Evolutionary conservation across 2,797 vertebrate species (phyloP).

Genomic region (Takifugu ocellatus): DNA sequence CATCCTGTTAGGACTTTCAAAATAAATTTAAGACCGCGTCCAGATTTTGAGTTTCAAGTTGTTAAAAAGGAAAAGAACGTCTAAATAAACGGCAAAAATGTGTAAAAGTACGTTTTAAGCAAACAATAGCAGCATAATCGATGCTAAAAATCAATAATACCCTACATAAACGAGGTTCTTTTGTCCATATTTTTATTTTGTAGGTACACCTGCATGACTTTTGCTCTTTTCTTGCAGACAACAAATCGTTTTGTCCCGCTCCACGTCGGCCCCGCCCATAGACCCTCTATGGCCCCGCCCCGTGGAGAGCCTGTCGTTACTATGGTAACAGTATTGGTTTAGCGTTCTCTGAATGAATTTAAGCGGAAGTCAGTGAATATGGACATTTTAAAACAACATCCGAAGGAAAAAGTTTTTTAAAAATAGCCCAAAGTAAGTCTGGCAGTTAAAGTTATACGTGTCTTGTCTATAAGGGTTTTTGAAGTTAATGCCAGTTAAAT

Average conservation of each 20-base stretch:
- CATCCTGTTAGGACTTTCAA: constrained; percentile 15
- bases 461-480: not conserved
- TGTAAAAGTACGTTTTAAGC: accelerated
- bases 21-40: constrained; percentile 2
- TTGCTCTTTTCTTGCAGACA: not conserved
- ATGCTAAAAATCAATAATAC: not conserved
- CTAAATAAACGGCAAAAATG: accelerated
- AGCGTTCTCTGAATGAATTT: not conserved
- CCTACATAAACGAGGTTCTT: accelerated
- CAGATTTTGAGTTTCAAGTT: too few species aligned
- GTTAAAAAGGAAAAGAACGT: not conserved
- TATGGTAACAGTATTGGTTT: constrained; percentile 47
- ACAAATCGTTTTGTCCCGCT: not conserved
- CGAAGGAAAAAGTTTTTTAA: not conserved
- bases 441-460: not conserved
- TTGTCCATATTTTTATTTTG: constrained; percentile 26
- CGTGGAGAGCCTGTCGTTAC: not conserved
- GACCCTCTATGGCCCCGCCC: constrained; percentile 19
- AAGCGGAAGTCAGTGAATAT: not conserved
- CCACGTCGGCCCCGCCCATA: not conserved
- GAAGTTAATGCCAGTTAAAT: not conserved
- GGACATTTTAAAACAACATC: not conserved
- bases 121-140: not conserved
- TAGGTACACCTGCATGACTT: constrained; percentile 3
- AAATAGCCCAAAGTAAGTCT: constrained; percentile 13